Percentiles rank a stretch among this genome's conserved stretches.
phyloP scores from a whole-genome alignment of 2,797 vertebrate species.

The Taeniopygia guttata region DNA sequence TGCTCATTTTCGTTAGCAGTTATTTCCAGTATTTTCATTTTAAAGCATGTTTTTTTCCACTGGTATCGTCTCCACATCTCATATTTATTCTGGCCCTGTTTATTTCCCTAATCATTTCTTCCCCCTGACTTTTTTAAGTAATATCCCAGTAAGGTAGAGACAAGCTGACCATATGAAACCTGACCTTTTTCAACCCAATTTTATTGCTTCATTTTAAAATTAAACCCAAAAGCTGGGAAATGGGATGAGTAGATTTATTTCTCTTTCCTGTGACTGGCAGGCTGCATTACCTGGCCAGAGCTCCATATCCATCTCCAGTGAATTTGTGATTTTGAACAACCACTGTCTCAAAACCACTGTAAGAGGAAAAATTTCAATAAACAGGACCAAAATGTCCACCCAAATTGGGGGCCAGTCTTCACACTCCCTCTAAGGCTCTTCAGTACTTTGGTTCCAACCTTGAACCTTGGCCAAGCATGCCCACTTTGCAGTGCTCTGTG shows the following conservation, averaged over 20 bases:
- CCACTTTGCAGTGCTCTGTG: constrained; percentile 20
- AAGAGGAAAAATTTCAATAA: neutral
- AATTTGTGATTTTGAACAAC: neutral
- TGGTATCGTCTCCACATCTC: neutral
- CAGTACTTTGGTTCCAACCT: neutral
- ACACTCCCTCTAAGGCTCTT: neutral
- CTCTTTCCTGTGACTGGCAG: neutral
- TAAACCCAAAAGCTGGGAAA: neutral
- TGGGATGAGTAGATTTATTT: neutral
- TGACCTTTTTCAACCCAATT: neutral
- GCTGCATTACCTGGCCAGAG: neutral
- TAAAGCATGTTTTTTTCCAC: neutral
- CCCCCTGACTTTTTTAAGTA: neutral
- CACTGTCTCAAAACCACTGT: neutral
- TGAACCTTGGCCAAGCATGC: constrained; percentile 1
- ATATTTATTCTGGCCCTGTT: neutral
- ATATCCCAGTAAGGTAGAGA: neutral
- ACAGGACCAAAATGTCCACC: neutral
- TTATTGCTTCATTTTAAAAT: neutral
- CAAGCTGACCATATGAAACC: neutral
- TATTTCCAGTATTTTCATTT: neutral
- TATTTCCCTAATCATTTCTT: neutral
- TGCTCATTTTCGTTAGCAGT: neutral
- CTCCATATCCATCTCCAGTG: neutral
- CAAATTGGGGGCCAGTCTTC: neutral